Evolutionary conservation across 2,113 vertebrate species (phyloP), one percentile per base, ranked within the genome.

Genomic region (Terrapene triunguis): DNA sequence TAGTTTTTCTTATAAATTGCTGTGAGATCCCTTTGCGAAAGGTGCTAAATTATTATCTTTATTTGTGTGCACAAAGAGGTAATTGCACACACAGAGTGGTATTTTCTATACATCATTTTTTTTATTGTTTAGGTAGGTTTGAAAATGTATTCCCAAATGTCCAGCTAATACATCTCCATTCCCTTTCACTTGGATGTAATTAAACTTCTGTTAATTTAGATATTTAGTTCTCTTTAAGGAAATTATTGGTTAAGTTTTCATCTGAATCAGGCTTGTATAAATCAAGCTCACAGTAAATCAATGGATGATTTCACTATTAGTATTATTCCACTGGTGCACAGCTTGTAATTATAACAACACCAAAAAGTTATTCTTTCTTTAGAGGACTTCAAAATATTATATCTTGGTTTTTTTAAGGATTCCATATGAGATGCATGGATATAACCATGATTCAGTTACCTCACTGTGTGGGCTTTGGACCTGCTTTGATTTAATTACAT

Each of bases 401-500:
- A 54, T 90, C 16, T 25, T 82, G 16, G 88, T 4, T 12, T 85
- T 93, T 94, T 96, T 85, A 87, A 85, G 62, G 80, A 88, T 96
- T 95, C 79, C 27, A 4, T 94, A 95, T 87, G 65, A 96, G 87
- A 88, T 97, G 85, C 93, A 97, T 35, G 51, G 94, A 97, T 96
- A 95, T 94, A 92, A 86, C 92, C 87, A 80, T 90, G 82, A 87
- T 97, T 96, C 91, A 94, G 17, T 97, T 96, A 97, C 83, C 72
- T 24, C 0, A 0, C 55, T 86, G 57, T 81, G 79, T 54, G 65
- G 88, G 85, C 87, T 96, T 95, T 95, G 89, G 82, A 96, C 94
- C 94, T 82, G 94, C 93, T 96, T 53, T 91, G 96, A 96, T 97
- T 97, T 97, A 98, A 97, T 98, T 97, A 97, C 78, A 54, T 93